phyloP scores from a whole-genome alignment of 2,797 vertebrate species.

The Leuciscus waleckii region DNA sequence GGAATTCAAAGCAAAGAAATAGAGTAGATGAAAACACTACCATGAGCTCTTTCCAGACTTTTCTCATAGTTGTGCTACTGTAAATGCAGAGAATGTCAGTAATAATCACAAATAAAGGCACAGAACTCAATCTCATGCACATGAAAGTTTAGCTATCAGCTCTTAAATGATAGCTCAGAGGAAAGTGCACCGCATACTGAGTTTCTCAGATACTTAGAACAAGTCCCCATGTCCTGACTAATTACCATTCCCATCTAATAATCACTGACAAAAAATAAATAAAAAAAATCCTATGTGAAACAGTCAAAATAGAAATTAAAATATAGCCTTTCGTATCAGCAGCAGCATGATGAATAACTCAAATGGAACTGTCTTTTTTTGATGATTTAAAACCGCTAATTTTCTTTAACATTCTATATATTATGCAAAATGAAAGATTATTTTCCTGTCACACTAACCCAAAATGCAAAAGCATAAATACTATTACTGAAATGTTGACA shows the following conservation, averaged over 20 bases:
- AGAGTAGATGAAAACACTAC: neutral
- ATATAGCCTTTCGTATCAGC: neutral
- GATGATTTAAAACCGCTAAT: neutral
- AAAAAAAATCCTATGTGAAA: neutral
- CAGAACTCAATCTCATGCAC: neutral
- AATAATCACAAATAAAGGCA: slow-evolving; percentile 16
- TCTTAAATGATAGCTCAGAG: neutral
- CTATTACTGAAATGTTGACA: slow-evolving; percentile 60
- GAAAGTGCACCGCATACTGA: slow-evolving; percentile 6
- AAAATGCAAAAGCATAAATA: slow-evolving; percentile 29
- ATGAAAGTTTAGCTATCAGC: slow-evolving; percentile 13
- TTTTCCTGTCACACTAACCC: neutral
- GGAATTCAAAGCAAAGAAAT: neutral
- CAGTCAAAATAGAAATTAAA: neutral
- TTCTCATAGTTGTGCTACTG: neutral
- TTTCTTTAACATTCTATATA: neutral
- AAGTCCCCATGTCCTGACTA: slow-evolving; percentile 11
- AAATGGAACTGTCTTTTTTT: neutral
- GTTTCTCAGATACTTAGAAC: slow-evolving; percentile 12
- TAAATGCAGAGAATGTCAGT: neutral
- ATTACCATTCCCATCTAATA: neutral
- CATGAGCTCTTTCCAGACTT: slow-evolving; percentile 8
- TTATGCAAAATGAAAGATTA: slow-evolving; percentile 14
- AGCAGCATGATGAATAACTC: neutral
- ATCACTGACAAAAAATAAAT: neutral